Evolutionary conservation across 2,888 invertebrate species (phyloP), one percentile per base, ranked within the genome.

Genomic region (Thera obeliscata): DNA sequence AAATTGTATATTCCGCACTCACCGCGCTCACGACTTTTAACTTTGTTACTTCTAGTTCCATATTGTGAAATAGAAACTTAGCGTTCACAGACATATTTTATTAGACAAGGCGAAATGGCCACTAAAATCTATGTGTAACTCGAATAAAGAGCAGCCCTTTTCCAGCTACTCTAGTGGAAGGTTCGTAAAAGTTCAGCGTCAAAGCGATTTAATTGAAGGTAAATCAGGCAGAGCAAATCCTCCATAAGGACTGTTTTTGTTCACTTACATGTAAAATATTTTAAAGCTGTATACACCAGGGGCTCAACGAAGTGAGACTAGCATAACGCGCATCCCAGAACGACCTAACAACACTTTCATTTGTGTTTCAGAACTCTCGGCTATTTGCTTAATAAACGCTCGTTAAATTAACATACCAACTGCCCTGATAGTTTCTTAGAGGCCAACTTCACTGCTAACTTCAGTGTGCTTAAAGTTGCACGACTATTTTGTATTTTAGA

Each of bases 371-470:
- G 74, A 81, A 82, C 79, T 83, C 82, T 79, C 79, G 66, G 78
- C 79, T 79, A 81, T 83, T 83, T 81, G 74, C 81, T 82, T 82
- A 82, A 82, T 83, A 83, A 81, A 81, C 75, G 77, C 83, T 82
- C 80, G 80, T 83, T 79, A 81, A 78, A 82, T 80, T 83, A 83
- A 82, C 84, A 82, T 81, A 82, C 78, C 74, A 75, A 77, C 70
- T 69, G 63, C 78, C 72, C 69, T 76, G 69, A 79, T 77, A 77
- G 75, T 77, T 81, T 78, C 81, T 76, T 78, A 52, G 71, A 79
- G 72, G 66, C 65, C 63, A 67, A 75, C 70, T 76, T 72, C 61
- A 56, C 50, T 46, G 58, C 58, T 67, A 68, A 60, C 61, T 71
- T 70, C 43, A 60, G 63, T 64, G 56, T 54, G 56, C 56, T 63